phyloP scores from a whole-genome alignment of 2,888 invertebrate genomes.

The Nemotelus nigrinus region DNA sequence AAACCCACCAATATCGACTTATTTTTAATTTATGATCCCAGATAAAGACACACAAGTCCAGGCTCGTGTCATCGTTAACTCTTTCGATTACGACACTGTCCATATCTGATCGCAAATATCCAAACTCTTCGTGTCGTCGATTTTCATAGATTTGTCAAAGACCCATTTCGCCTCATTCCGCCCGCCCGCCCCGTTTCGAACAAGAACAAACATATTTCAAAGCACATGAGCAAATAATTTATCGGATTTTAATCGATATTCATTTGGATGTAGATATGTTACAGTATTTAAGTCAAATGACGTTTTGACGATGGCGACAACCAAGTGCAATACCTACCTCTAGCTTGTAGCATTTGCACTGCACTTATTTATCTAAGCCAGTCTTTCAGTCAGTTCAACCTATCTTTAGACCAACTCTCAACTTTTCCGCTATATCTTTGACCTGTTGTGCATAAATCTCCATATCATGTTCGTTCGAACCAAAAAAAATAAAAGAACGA shows the following conservation, averaged over 20 bases:
- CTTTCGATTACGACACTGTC: conserved; percentile 12
- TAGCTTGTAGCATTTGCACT: too few species aligned
- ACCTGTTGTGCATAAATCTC: conserved; percentile 38
- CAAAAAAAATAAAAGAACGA: background rate
- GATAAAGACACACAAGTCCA: conserved; percentile 23
- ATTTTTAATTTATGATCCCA: conserved; percentile 1
- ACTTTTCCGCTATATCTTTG: conserved; percentile 26
- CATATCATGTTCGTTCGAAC: conserved; percentile 24
- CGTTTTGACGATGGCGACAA: background rate
- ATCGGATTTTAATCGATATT: conserved; percentile 38
- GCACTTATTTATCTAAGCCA: too few species aligned
- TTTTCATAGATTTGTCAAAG: background rate
- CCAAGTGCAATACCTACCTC: conserved; percentile 4
- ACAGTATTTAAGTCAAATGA: background rate
- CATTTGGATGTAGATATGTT: conserved; percentile 34
- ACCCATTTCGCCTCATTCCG: too few species aligned
- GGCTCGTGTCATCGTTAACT: conserved; percentile 25
- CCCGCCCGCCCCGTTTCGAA: conserved; percentile 4
- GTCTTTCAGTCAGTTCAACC: too few species aligned
- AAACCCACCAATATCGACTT: too few species aligned
- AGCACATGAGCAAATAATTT: conserved; percentile 31
- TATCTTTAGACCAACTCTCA: conserved; percentile 10
- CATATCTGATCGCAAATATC: conserved; percentile 11
- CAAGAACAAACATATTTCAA: background rate
- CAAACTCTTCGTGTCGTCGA: background rate